Evolutionary conservation across 1,140 invertebrate genomes (phyloP).

Genomic region (Diploscapter pachys): DNA sequence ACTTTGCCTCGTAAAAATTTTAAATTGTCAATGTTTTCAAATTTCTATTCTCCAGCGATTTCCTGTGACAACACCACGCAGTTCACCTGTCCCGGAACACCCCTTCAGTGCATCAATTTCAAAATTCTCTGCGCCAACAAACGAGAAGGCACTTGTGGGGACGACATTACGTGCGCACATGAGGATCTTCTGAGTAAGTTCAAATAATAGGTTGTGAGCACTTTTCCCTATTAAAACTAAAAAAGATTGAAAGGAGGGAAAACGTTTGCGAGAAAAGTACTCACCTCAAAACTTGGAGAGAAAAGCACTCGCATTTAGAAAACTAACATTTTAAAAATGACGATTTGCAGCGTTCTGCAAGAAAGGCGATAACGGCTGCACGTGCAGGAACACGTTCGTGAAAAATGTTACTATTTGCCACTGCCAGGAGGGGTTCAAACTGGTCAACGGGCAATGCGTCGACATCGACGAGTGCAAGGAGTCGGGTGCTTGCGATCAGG

Average conservation of each 20-base stretch:
- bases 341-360: conserved; percentile 24
- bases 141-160: too few species aligned
- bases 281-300: too few species aligned
- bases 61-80: conserved; percentile 43
- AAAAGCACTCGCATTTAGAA: too few species aligned
- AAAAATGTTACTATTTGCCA: conserved; percentile 31
- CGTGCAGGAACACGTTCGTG: conserved; percentile 34
- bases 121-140: conserved; percentile 42
- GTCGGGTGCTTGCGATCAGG: conserved; percentile 77
- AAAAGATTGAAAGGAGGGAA: too few species aligned
- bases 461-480: conserved; percentile 86
- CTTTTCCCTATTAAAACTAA: too few species aligned
- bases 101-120: conserved; percentile 41
- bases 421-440: conserved; percentile 33
- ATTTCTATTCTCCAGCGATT: not conserved
- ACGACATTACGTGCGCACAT: conserved; percentile 11
- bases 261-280: too few species aligned
- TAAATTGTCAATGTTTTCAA: not conserved
- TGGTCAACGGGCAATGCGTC: conserved; percentile 58
- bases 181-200: not conserved
- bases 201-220: too few species aligned
- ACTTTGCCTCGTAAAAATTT: not conserved
- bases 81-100: conserved; percentile 43
- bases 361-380: conserved; percentile 27
- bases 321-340: too few species aligned